Percentiles rank a stretch among this genome's conserved stretches.
These are phyloP conservation scores for Halichoeres trimaculatus DNA, from an alignment of 2,113 vertebrate species.

Conservation along the genomic window DNA sequence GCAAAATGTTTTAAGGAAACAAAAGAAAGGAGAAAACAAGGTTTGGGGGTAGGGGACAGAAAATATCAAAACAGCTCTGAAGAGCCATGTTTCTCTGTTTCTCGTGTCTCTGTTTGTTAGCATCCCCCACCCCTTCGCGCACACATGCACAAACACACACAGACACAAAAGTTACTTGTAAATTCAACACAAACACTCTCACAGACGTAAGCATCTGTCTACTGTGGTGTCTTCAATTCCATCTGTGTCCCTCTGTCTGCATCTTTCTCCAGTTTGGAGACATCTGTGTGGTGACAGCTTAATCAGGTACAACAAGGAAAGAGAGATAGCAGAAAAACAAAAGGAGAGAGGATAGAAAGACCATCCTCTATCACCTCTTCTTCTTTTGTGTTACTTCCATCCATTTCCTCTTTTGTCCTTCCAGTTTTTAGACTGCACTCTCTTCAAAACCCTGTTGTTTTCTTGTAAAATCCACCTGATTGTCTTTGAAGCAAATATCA, in stretches of 20 bases:
- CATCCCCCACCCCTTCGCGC: constrained; percentile 1
- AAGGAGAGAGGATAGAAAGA: constrained; percentile 25
- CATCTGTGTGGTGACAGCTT: constrained; percentile 62
- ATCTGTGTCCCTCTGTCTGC: constrained; percentile 20
- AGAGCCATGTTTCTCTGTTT: constrained; percentile 9
- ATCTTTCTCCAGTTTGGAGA: constrained; percentile 31
- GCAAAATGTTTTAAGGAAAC: constrained; percentile 5
- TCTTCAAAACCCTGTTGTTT: constrained; percentile 2
- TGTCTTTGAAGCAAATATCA: constrained; percentile 2
- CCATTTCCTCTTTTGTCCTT: not conserved
- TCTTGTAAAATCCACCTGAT: constrained; percentile 15
- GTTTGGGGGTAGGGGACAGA: not conserved
- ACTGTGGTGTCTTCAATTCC: not conserved
- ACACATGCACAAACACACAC: not conserved
- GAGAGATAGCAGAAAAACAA: constrained; percentile 35
- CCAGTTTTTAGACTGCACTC: not conserved
- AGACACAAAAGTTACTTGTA: constrained; percentile 24
- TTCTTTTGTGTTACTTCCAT: constrained; percentile 9
- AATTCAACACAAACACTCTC: constrained; percentile 40
- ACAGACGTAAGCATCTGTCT: constrained; percentile 40
- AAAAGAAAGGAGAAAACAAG: not conserved
- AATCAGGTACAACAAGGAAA: constrained; percentile 62
- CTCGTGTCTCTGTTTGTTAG: constrained; percentile 8
- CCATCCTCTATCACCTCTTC: constrained; percentile 7
- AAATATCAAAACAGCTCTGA: not conserved